These are phyloP conservation scores for Drosophila cognata DNA, from an alignment of 2,888 invertebrate species.

Conservation along the genomic window DNA sequence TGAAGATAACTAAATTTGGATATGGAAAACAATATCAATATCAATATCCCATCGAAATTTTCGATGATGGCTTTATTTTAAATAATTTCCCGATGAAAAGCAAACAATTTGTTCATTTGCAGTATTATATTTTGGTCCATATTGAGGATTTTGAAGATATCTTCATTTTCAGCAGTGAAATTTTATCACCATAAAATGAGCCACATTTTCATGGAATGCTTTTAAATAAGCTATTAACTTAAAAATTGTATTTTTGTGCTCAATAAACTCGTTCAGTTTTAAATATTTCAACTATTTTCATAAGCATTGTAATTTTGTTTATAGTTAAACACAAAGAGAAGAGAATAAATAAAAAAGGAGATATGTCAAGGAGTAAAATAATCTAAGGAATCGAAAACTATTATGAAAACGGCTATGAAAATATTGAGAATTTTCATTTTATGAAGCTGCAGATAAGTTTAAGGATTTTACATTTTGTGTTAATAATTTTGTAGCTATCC, in stretches of 20 bases:
- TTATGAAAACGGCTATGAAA: not conserved
- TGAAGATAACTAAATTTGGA: not conserved
- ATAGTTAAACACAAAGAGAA: not conserved
- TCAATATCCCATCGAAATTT: accelerated
- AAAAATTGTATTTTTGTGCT: not conserved
- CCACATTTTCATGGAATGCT: not conserved
- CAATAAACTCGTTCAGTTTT: not conserved
- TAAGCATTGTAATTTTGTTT: too few species aligned
- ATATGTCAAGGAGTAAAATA: too few species aligned
- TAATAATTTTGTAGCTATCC: not conserved
- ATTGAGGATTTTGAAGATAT: not conserved
- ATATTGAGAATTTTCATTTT: not conserved
- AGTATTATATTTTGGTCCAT: not conserved
- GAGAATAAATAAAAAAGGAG: not conserved
- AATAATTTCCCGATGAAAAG: not conserved
- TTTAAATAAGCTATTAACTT: not conserved
- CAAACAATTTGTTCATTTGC: not conserved
- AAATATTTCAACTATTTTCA: not conserved
- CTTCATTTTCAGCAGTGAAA: not conserved
- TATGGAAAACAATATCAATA: not conserved
- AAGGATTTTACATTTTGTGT: not conserved
- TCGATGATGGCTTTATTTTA: not conserved
- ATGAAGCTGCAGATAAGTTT: not conserved
- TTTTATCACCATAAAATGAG: not conserved
- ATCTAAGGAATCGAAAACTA: not conserved